Conservation (phyloP, 2,113 vertebrate genomes). For the Prietella phreatophila region DNA sequence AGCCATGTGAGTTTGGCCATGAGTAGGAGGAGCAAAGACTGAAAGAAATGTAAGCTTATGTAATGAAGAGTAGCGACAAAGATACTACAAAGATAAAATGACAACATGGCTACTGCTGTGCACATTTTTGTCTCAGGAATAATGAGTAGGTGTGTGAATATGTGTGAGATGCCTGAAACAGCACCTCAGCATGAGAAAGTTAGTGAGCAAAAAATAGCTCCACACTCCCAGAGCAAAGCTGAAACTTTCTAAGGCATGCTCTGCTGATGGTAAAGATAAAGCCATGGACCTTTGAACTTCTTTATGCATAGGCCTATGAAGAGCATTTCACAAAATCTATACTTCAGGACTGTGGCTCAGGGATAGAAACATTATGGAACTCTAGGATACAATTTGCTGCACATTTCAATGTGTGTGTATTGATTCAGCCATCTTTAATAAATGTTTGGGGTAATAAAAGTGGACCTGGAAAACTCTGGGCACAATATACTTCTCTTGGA, state of each 20-base stretch:
- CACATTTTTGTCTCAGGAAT: background rate
- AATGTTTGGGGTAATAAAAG: background rate
- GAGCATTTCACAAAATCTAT: constrained; percentile 9
- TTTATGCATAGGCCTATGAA: background rate
- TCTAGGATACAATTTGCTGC: background rate
- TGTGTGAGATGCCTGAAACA: background rate
- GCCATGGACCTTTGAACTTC: constrained; percentile 4
- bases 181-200: background rate
- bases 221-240: background rate
- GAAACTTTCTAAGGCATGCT: background rate
- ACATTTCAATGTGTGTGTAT: background rate
- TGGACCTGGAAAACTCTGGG: background rate
- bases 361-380: constrained; percentile 10
- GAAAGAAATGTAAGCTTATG: constrained; percentile 15
- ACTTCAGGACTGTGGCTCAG: background rate
- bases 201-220: background rate
- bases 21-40: background rate
- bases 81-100: background rate
- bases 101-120: background rate
- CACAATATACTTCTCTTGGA: background rate
- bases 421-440: constrained; percentile 7
- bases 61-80: constrained; percentile 22
- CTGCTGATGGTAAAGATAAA: background rate
- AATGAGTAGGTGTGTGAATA: background rate
- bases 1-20: background rate